phyloP scores from a whole-genome alignment of 2,888 invertebrate species.

The Phortica magna region DNA sequence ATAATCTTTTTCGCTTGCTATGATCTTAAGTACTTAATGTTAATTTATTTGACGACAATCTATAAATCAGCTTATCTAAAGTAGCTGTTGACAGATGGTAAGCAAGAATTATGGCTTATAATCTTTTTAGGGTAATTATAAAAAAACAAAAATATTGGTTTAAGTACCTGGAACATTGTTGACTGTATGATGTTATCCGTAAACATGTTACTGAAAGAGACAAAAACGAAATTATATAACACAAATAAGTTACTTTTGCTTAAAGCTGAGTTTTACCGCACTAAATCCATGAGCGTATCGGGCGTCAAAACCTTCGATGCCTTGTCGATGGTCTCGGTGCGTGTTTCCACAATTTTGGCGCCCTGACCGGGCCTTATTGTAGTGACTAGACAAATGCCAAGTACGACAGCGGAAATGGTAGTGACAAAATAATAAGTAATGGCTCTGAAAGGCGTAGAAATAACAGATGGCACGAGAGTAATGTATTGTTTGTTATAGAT shows the following conservation, averaged over 20 bases:
- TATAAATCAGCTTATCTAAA: too few relatives aligned
- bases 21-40: too few relatives aligned
- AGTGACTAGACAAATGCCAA: conserved; percentile 93
- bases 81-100: too few relatives aligned
- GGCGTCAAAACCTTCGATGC: conserved; percentile 86
- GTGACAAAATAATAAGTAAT: conserved; percentile 95
- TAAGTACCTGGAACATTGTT: conserved; percentile 85
- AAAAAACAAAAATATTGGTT: background rate
- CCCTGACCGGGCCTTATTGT: conserved; percentile 90
- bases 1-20: too few relatives aligned
- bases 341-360: conserved; percentile 78
- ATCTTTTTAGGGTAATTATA: background rate
- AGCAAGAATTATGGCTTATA: background rate
- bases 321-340: conserved; percentile 77
- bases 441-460: conserved; percentile 80
- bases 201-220: conserved; percentile 90
- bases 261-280: conserved; percentile 82
- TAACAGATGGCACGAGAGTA: background rate
- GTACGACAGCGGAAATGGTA: conserved; percentile 92
- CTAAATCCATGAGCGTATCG: conserved; percentile 94
- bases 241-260: background rate
- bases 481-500: conserved; percentile 12
- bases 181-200: conserved; percentile 94
- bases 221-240: conserved; percentile 39
- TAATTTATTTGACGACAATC: too few relatives aligned